Base-by-base conservation (phyloP, 1,140 invertebrate species). In the Drosophila sulfurigaster region DNA sequence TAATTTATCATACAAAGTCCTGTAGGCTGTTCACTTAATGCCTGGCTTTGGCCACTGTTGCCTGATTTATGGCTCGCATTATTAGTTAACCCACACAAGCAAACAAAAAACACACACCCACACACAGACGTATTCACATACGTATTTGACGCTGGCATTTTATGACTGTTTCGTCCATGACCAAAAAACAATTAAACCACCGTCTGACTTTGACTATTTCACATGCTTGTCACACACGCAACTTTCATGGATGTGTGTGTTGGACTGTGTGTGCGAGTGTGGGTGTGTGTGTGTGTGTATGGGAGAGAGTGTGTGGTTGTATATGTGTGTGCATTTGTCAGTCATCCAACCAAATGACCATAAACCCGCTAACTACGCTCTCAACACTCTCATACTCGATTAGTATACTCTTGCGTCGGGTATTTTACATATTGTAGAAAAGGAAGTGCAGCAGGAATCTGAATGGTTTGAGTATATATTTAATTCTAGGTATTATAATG, bases 1-100 rank as follows among this genome's bases (percentile, higher is more conserved):
- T 88, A 89, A 88, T 88, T 81, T 88, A 88, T 89, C 81, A 85
- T 88, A 77, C 77, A 73, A 69, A 73, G 32, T 62, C 49, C 59
- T 58, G 45, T 43, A 57, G 52, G 59, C 64, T 52, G 52, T 16
- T 25, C 52, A 75, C 77, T 87, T 82, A 87, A 87, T 82, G 80
- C 83, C 28, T 15, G 77, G 25, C 63, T 85, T 64, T 80, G 20
- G 60, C 58, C 28, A 54, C 30, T 71, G 74, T 81, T 83, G 81
- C 74, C 70, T 88, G 85, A 88, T 88, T 88, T 88, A 88, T 88
- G 75, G 75, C 75, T 64, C 25, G 49, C 75, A 85, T 89, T 88
- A 88, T 88, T 88, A 73, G 85, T 67, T 78, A 52, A 52, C 66
- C 49, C 81, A 79, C 68, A 64, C 62, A 13, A 35, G 4, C 32